Evolutionary conservation across 2,797 vertebrate genomes (phyloP).

Genomic region (Crypturellus tataupa): DNA sequence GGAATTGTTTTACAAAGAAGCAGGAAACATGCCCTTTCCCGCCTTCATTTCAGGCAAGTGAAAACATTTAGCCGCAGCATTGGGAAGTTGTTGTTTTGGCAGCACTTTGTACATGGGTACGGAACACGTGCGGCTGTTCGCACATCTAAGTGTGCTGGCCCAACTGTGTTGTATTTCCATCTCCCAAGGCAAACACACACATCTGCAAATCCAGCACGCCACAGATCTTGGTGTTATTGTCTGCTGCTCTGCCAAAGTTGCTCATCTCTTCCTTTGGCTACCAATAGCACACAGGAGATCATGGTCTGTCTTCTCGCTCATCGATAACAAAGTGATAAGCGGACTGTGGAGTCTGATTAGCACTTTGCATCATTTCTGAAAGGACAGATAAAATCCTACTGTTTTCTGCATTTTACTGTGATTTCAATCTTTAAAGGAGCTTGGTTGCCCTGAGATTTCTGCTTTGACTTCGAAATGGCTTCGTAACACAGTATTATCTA

Average conservation of each 20-base stretch:
- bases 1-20: not conserved
- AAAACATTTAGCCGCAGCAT: not conserved
- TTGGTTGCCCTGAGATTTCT: conserved; percentile 68
- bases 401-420: conserved; percentile 73
- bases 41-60: not conserved
- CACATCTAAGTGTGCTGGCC: not conserved
- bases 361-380: conserved; percentile 76
- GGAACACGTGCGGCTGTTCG: not conserved
- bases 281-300: conserved; percentile 58
- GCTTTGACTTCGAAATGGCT: conserved; percentile 62
- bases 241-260: conserved; percentile 58
- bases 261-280: conserved; percentile 68
- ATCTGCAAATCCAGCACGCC: conserved; percentile 42
- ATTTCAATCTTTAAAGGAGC: conserved; percentile 77
- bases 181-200: not conserved
- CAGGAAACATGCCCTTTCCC: not conserved
- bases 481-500: conserved; percentile 20
- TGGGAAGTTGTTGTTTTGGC: not conserved
- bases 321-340: conserved; percentile 69
- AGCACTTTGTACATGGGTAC: not conserved
- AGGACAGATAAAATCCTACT: conserved; percentile 74
- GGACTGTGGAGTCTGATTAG: conserved; percentile 66
- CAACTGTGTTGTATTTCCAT: not conserved
- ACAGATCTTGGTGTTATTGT: conserved; percentile 42
- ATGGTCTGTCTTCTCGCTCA: conserved; percentile 71